phyloP scores from a whole-genome alignment of 2,113 vertebrate genomes.

The Coryphaenoides rupestris region DNA sequence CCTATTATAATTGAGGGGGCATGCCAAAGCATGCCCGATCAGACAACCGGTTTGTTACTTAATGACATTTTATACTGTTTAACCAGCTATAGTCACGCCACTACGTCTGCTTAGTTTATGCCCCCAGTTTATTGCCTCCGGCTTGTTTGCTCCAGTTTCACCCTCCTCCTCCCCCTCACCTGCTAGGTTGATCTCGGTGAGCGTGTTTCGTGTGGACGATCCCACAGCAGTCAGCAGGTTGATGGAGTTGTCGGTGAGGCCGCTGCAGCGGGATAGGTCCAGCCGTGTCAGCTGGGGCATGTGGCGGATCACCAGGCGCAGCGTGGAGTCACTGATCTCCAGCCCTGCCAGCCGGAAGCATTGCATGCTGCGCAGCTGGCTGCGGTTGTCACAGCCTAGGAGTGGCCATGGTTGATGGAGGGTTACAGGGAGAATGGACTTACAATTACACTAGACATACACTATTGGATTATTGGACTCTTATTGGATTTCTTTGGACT shows the following conservation, averaged over 20 bases:
- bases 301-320: conserved; percentile 94
- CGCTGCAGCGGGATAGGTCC: conserved; percentile 93
- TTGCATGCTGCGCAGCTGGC: conserved; percentile 92
- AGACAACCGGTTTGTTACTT: too few species aligned
- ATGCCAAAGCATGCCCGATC: too few species aligned
- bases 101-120: too few species aligned
- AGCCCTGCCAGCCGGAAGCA: conserved; percentile 91
- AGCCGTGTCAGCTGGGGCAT: conserved; percentile 94
- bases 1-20: too few species aligned
- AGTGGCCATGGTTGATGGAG: background rate
- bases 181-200: conserved; percentile 92
- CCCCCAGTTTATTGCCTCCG: too few species aligned
- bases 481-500: too few species aligned
- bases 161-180: conserved; percentile 59
- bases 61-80: too few species aligned
- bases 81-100: too few species aligned
- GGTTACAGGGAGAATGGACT: background rate
- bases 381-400: conserved; percentile 93
- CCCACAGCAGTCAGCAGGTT: conserved; percentile 95
- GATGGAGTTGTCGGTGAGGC: conserved; percentile 90
- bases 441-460: too few species aligned
- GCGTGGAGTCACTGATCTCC: conserved; percentile 90
- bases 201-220: conserved; percentile 93
- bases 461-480: too few species aligned
- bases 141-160: too few species aligned